Evolutionary conservation across 1,140 invertebrate species (phyloP), one percentile per base, ranked within the genome.

Genomic region (Drosophila arawakana): DNA sequence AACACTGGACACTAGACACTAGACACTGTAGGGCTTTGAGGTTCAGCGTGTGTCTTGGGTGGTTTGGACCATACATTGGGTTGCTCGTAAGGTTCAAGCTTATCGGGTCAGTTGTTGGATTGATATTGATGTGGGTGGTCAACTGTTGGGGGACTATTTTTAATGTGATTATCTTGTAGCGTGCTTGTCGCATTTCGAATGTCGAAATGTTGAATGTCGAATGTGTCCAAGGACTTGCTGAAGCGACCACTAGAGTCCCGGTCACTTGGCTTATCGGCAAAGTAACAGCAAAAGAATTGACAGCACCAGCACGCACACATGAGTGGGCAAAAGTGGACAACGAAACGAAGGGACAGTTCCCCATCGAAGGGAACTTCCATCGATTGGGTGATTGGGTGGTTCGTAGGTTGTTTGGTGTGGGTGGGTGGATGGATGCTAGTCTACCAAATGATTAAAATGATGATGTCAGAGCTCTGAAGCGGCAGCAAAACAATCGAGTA

Each of bases 151-250:
- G 43, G 60, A 70, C 79, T 88, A 69, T 88, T 89, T 89, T 89
- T 89, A 89, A 89, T 89, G 85, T 89, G 85, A 90, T 89, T 89
- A 89, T 89, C 85, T 90, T 89, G 85, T 89, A 81, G 75, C 84
- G 68, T 88, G 83, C 83, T 80, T 88, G 83, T 88, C 80, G 66
- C 80, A 80, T 86, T 82, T 84, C 81, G 71, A 73, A 81, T 79
- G 76, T 79, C 79, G 41, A 69, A 74, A 21, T 21, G 18, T 21
- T 21, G 71, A 73, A 81, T 79, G 76, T 79, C 79, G 41, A 69
- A 74, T 78, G 69, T 71, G 72, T 47, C 50, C 59, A 46, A 46
- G 44, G 21, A 54, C 57, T 35, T 30, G 25, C 44, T 30, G 7
- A 18, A 30, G 43, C 13, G 25, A 30, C 25, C 25, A 30, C 25